A percentile compares a stretch with the other conserved stretches of the same genome.
Conservation (phyloP, 2,113 vertebrate genomes). For the Chauna torquata region DNA sequence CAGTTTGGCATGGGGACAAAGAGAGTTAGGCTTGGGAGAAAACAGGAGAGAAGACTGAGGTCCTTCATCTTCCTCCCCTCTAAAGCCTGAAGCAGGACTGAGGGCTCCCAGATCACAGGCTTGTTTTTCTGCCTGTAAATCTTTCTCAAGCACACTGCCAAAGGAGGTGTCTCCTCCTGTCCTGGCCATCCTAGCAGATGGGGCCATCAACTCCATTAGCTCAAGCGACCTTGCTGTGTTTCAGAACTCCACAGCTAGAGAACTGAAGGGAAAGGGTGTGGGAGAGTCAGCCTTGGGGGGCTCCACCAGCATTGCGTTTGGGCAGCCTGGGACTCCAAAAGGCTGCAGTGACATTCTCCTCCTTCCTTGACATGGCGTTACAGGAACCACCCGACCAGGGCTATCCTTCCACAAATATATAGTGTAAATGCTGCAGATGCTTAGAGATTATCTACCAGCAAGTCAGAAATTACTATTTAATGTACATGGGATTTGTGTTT, state of each 20-base stretch:
- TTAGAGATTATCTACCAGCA: neutral
- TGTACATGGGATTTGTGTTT: neutral
- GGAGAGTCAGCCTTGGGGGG: neutral
- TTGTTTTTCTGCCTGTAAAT: neutral
- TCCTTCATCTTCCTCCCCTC: neutral
- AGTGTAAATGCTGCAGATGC: neutral
- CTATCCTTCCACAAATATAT: neutral
- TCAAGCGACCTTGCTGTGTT: neutral
- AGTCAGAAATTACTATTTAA: neutral
- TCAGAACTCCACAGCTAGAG: neutral
- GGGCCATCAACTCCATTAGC: neutral
- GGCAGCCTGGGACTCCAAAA: neutral
- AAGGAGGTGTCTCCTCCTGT: neutral
- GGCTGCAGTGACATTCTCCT: neutral
- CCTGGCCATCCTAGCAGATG: fast-evolving
- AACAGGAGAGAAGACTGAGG: neutral
- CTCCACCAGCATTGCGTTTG: neutral
- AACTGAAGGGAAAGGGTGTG: neutral
- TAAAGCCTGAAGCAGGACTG: neutral
- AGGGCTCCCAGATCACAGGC: neutral
- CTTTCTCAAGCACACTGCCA: neutral
- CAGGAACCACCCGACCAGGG: neutral
- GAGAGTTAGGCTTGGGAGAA: neutral
- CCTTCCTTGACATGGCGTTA: neutral
- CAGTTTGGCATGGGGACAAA: neutral